Evolutionary conservation across 2,113 vertebrate species (phyloP).

Genomic region (Hippocampus mohnikei): DNA sequence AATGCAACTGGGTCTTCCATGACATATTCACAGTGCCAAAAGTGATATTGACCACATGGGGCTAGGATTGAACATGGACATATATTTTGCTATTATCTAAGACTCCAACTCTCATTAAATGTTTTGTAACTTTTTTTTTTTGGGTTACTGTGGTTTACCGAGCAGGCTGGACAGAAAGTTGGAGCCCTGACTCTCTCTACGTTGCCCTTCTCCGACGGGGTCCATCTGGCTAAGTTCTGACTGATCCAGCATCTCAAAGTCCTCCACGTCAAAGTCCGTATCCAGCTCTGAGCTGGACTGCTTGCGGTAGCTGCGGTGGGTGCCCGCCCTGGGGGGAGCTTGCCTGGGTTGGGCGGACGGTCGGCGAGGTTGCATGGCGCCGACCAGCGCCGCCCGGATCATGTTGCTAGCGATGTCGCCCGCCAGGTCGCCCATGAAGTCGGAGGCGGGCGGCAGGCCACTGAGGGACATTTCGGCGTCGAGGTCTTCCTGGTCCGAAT

Average conservation of each 20-base stretch:
- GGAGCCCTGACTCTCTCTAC: constrained; percentile 55
- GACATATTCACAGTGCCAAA: constrained; percentile 73
- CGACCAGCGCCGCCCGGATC: constrained; percentile 86
- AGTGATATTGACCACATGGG: constrained; percentile 38
- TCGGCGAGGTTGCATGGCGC: constrained; percentile 76
- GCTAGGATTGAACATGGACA: neutral
- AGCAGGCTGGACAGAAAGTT: constrained; percentile 75
- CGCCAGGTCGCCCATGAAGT: constrained; percentile 77
- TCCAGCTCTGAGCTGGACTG: constrained; percentile 90
- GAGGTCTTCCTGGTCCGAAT: constrained; percentile 74
- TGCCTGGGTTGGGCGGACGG: constrained; percentile 55
- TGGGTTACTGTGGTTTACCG: constrained; percentile 72
- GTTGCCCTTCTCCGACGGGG: constrained; percentile 75
- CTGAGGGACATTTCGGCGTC: constrained; percentile 74
- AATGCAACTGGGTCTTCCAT: neutral
- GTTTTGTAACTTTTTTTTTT: neutral
- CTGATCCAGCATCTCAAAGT: constrained; percentile 98
- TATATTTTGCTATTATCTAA: neutral
- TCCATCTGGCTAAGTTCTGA: constrained; percentile 94
- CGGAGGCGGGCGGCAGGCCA: constrained; percentile 66
- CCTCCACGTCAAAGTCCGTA: constrained; percentile 90
- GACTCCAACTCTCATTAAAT: neutral
- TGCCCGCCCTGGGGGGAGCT: constrained; percentile 53
- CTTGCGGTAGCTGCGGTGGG: constrained; percentile 70
- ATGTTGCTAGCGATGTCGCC: constrained; percentile 84